Evolutionary conservation across 2,888 invertebrate genomes (phyloP), one percentile per base, ranked within the genome.

Genomic region (Epinotia demarniana): DNA sequence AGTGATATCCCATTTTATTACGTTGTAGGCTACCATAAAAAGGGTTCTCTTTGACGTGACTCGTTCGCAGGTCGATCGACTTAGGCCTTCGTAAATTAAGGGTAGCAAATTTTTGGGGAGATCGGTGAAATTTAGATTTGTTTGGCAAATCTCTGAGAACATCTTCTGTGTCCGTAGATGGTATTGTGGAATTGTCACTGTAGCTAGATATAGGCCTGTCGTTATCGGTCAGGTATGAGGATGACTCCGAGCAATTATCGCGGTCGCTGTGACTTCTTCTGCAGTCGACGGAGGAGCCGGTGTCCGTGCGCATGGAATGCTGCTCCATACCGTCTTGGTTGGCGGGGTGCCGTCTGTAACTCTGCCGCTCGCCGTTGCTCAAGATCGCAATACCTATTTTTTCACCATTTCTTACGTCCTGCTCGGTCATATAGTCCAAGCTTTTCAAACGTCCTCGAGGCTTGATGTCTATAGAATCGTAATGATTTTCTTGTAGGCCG

Each of bases 221-320:
- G 82, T 92, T 94, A 84, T 94, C 94, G 73, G 94, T 94, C 79
- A 93, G 85, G 82, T 93, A 93, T 80, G 93, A 93, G 73, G 94
- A 94, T 62, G 94, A 90, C 87, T 94, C 94, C 73, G 94, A 94
- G 85, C 93, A 93, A 89, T 94, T 93, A 91, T 94, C 94, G 82
- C 93, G 89, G 86, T 93, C 93, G 82, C 90, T 91, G 80, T 92
- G 91, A 80, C 91, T 92, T 87, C 92, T 91, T 89, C 93, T 92
- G 82, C 85, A 92, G 87, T 91, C 92, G 79, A 89, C 85, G 60
- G 89, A 90, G 79, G 91, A 92, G 81, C 91, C 89, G 81, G 92
- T 88, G 83, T 93, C 92, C 76, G 90, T 90, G 77, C 92, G 91
- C 73, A 89, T 81, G 90, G 93, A 94, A 92, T 94, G 92, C 84